Base-by-base conservation (phyloP, 2,888 invertebrate species). In the Branchipolynoe longqiensis region DNA sequence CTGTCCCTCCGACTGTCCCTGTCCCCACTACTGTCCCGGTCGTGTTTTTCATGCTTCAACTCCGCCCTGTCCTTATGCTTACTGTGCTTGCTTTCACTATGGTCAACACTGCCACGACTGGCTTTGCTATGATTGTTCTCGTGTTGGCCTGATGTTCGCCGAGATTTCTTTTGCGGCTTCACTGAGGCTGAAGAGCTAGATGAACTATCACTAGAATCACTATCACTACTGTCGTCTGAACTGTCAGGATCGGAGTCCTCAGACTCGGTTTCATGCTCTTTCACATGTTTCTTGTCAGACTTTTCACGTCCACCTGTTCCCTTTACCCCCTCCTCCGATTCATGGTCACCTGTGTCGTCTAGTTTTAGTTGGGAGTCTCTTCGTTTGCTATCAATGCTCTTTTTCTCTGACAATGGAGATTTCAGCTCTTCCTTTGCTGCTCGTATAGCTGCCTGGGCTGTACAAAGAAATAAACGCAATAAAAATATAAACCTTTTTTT, bases 11-110 rank as follows among this genome's bases (percentile, higher is more conserved):
- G 38, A 73, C 73, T 41, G 78, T 78, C 78, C 48, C 78, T 78
- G 33, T 83, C 83, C 69, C 38, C 69, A 83, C 83, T 83, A 62
- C 83, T 83, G 40, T 83, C 64, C 8, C 83, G 18, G 40, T 64
- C 83, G 41, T 25, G 40, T 22, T 62, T 25, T 18, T 62, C 69
- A 1, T 69, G 69, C 38, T 69, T 69, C 2, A 22, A 58, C 4
- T 58, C n/a, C 12, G 12, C 4, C n/a, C 25, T 58, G 62, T 62
- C 62, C 31, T 28, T 62, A n/a, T 28, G 25, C 31, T 69, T 38
- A 18, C 36, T 69, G 38, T 38, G 69, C 58, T 58, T 82, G 36
- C 59, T 82, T 3, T 82, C 82, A 14, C 36, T 74, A n/a, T 38
- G 22, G 28, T 58, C 62, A 59, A 38, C 12, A 33, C 54, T 41